Evolutionary conservation across 2,113 vertebrate species (phyloP), one percentile per base, ranked within the genome.

Genomic region (Sclerurus mexicanus): DNA sequence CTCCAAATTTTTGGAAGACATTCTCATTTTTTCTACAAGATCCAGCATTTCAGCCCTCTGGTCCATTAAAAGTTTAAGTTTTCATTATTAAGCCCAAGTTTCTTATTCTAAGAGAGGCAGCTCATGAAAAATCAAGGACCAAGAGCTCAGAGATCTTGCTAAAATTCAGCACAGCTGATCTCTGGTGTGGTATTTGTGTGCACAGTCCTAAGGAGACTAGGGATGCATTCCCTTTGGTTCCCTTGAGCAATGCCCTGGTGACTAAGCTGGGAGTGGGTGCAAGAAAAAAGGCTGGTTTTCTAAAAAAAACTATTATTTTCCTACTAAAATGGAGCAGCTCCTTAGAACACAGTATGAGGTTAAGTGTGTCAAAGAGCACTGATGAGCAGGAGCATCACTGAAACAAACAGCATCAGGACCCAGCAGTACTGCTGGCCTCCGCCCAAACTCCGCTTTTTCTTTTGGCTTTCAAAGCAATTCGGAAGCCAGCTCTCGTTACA

Each of bases 271-370:
- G 23, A 78, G 37, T 3, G 0, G 5, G 11, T 47, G 12, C 25
- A 20, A 31, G 15, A 46, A 55, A 10, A 37, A 13, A n/a, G 14
- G 13, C 2, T 72, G 24, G 4, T 67, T 71, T 91, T 40, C 28
- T 47, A 46, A 37, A 59, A 21, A 56, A 44, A 21, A 0, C 23
- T 63, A n/a, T 7, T 14, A 2, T 42, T 77, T 60, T 77, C 33
- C 49, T 52, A 8, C 20, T 64, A 33, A 69, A 64, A 46, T 7
- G 17, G 6, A 39, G 35, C 44, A 30, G 7, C 28, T 69, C 14
- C 18, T 11, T 39, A 5, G 19, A 35, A 27, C 11, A 13, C 1
- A 11, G 4, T 7, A 10, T 13, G 7, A 85, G 1, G 24, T 28
- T 35, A 66, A 19, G 9, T 18, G 3, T 85, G n/a, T 14, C 50